Evolutionary conservation across 2,797 vertebrate species (phyloP).

Genomic region (Mus minutoides): DNA sequence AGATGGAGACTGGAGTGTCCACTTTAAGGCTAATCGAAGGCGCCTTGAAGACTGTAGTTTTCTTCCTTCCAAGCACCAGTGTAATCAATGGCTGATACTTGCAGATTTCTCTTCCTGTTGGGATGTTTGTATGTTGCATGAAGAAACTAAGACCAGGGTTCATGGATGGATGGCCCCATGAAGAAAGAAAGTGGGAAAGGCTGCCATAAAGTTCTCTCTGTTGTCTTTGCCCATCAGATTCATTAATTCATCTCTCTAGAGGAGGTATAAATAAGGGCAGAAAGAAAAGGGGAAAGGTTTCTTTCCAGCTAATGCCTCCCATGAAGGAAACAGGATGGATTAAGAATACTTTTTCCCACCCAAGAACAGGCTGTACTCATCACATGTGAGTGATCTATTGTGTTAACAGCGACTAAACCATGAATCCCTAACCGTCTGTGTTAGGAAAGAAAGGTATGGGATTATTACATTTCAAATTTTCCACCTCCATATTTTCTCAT

Average conservation of each 20-base stretch:
- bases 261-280: not conserved
- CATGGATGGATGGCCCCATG: not conserved
- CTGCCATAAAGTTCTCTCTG: not conserved
- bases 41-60: not conserved
- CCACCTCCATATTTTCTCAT: conserved; percentile 27
- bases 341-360: not conserved
- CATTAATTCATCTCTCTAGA: not conserved
- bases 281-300: not conserved
- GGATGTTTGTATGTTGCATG: not conserved
- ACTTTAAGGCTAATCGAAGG: not conserved
- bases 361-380: not conserved
- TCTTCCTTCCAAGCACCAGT: not conserved
- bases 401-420: not conserved
- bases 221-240: not conserved
- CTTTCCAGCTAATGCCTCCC: not conserved
- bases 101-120: not conserved
- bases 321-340: not conserved
- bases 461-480: conserved; percentile 30
- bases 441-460: not conserved
- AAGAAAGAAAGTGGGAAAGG: not conserved
- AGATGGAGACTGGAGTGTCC: not conserved
- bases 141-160: not conserved
- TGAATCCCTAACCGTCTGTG: not conserved
- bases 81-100: not conserved
- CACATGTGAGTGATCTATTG: not conserved